A percentile compares a stretch with the other conserved stretches of the same genome.
Evolutionary conservation across 2,797 vertebrate genomes (phyloP).

Genomic region (Dipus sagitta): DNA sequence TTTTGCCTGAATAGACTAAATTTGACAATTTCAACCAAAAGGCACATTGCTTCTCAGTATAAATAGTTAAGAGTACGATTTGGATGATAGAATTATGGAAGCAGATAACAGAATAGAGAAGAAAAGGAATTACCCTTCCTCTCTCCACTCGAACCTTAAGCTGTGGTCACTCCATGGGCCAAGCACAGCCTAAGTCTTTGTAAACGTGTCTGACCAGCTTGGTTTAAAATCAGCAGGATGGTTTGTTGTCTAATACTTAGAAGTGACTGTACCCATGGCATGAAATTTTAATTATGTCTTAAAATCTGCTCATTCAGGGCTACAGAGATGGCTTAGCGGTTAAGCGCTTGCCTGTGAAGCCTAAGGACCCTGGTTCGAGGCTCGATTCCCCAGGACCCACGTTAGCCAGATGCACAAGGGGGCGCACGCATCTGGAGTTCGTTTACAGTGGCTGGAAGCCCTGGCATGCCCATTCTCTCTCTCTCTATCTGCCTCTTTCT

Average conservation of each 20-base stretch:
- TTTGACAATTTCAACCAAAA: slow-evolving; percentile 53
- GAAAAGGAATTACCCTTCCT: background rate
- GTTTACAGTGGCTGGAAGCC: too few species aligned
- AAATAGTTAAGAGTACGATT: slow-evolving; percentile 41
- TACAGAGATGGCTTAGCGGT: too few species aligned
- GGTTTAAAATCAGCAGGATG: slow-evolving; percentile 47
- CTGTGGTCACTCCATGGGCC: slow-evolving; percentile 9
- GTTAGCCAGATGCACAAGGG: too few species aligned
- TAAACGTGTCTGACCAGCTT: slow-evolving; percentile 33
- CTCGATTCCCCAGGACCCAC: too few species aligned
- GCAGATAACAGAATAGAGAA: slow-evolving; percentile 36
- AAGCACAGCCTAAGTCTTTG: background rate
- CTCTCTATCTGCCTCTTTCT: too few species aligned
- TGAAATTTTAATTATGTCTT: slow-evolving; percentile 13
- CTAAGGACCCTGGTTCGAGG: too few species aligned
- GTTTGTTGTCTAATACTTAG: background rate
- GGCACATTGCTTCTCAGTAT: slow-evolving; percentile 18
- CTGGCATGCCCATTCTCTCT: too few species aligned
- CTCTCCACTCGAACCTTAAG: background rate
- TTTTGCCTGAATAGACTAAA: slow-evolving; percentile 23
- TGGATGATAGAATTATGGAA: slow-evolving; percentile 23
- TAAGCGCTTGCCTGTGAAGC: too few species aligned
- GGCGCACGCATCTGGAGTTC: too few species aligned
- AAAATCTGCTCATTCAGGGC: background rate
- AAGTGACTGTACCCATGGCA: background rate